Base-by-base conservation (phyloP, 2,797 vertebrate species). In the Gymnoscopelus braueri region DNA sequence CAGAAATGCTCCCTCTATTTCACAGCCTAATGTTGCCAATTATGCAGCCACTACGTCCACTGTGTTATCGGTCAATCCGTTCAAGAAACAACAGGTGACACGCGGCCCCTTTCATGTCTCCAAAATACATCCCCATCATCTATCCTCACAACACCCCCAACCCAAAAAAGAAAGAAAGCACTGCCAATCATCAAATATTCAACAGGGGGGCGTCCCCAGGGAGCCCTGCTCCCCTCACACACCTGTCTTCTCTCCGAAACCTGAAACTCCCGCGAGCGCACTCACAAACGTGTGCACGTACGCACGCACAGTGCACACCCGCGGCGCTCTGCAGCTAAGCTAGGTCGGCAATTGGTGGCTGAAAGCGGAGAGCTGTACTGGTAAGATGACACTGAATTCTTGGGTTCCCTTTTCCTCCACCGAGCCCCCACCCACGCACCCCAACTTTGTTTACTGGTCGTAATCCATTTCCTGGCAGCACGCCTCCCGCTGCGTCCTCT, bases 401-500 rank as follows among this genome's bases (percentile, higher is more conserved):
- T 72, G 65, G 71, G 88, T 87, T 90, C 84, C 63, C 67, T 83
- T 89, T 86, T 76, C 81, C 71, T 77, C 65, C 79, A 60, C 56
- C 63, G 67, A 56, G 49, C 70, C 49, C 53, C 10, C 44, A 47
- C 29, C 19, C 12, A 35, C 78, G 53, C 69, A 12, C 66, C 6
- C 67, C 62, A 75, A 74, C 72, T 84, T 87, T 90, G 88, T 92
- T 92, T 90, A 92, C 88, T 71, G 68, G 83, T 87, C 60, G 67
- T 85, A 88, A 90, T 87, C 74, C 84, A 86, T 88, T 91, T 93
- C 90, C 92, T 91, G 81, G 83, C 78, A 74, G 69, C 69, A 32
- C 12, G 74, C 76, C 57, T 65, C 83, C 84, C 84, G 88, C 84
- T 78, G 39, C 39, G 78, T 90, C 89, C 82, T 59, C 85, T 1